Base-by-base conservation (phyloP, 2,113 vertebrate genomes). In the Campylomormyrus tamandua region DNA sequence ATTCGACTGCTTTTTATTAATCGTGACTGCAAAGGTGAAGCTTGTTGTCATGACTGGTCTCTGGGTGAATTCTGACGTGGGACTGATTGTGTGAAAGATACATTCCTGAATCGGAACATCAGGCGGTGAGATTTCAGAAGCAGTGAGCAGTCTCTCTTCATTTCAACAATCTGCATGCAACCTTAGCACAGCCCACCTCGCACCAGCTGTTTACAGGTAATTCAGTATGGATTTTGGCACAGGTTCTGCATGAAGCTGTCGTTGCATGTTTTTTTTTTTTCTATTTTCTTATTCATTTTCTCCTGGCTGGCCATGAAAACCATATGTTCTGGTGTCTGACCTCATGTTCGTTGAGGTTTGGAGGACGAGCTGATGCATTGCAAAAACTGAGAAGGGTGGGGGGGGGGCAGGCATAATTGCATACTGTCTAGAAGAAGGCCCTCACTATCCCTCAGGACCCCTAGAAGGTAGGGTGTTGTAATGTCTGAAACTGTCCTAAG, bases 401-500 rank as follows among this genome's bases (percentile, higher is more conserved):
- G 35, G 35, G 0, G 11, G 70, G 35, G 0, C 2, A 70, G 31
- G 15, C 74, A 39, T 80, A 80, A 80, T 80, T 80, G 42, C 74
- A 42, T 80, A 80, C 35, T 80, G 74, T 42, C 74, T 80, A 80
- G 74, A 80, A 19, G 35, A 19, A 80, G 74, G 48, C 83, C 45
- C 11, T 86, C 5, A 50, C 48, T 86, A 27, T 86, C 19, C 48
- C 48, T 27, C n/a, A 49, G 24, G 83, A 86, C 45, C 24, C 45
- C 48, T 27, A 24, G 11, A 86, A 50, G 45, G 83, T 27, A 50
- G 24, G 46, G 19, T 86, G 83, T 86, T 49, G 83, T 86, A 86
- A 86, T 86, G 83, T 86, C 83, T 86, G 83, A 86, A 50, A 86
- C n/a, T 48, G 24, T 48, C 45, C 42, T 49, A 48, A 86, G 8